phyloP scores from a whole-genome alignment of 2,888 invertebrate species.

The Aphelenchoides bicaudatus region DNA sequence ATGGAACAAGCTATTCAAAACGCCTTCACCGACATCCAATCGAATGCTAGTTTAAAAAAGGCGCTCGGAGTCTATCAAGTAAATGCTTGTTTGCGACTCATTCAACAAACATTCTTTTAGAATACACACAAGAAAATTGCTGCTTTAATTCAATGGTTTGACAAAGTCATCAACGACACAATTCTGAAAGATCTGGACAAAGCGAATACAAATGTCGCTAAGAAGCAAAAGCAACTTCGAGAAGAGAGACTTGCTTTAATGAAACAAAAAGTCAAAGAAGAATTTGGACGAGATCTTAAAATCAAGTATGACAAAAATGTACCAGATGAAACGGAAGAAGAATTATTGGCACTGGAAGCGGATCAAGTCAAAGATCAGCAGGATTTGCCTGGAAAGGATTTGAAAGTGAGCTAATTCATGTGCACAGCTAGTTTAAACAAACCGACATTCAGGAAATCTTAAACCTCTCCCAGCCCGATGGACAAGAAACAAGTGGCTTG shows the following conservation, averaged over 20 bases:
- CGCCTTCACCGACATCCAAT: conserved; percentile 65
- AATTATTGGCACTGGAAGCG: conserved; percentile 60
- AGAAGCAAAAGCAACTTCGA: conserved; percentile 62
- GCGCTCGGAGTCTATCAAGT: conserved; percentile 63
- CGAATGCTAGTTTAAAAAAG: conserved; percentile 61
- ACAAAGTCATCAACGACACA: conserved; percentile 65
- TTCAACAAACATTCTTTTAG: conserved; percentile 66
- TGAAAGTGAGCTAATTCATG: conserved; percentile 33
- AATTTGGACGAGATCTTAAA: conserved; percentile 55
- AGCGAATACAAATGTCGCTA: conserved; percentile 61
- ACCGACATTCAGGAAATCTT: conserved; percentile 44
- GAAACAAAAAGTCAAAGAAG: conserved; percentile 61
- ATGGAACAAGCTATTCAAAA: conserved; percentile 63
- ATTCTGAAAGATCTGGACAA: conserved; percentile 64
- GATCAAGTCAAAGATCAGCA: conserved; percentile 57
- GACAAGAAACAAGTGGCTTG: conserved; percentile 45
- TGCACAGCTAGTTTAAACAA: conserved; percentile 9
- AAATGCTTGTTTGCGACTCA: too few species aligned
- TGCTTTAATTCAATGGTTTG: conserved; percentile 66
- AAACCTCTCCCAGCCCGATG: conserved; percentile 50
- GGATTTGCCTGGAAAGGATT: conserved; percentile 44
- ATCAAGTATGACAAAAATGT: conserved; percentile 59
- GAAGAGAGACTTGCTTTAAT: conserved; percentile 64
- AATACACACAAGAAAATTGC: conserved; percentile 63
- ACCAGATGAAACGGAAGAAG: conserved; percentile 52